Evolutionary conservation across 2,888 invertebrate genomes (phyloP).

Genomic region (Scelioninae gen. 2): DNA sequence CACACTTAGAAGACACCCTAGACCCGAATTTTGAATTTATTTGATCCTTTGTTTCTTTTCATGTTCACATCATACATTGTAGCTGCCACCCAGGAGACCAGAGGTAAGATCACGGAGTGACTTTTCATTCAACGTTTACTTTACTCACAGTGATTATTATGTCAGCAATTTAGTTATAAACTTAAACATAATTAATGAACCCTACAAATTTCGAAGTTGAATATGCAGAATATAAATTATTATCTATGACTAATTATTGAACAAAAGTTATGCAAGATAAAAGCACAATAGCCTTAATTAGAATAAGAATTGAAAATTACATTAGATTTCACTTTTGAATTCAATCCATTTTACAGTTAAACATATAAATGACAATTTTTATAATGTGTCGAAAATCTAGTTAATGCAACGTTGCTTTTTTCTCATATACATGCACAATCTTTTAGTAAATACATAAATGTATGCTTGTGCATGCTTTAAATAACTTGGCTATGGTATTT

Average conservation of each 20-base stretch:
- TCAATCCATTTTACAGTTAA: neutral
- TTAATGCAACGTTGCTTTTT: neutral
- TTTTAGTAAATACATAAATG: conserved; percentile 41
- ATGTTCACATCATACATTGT: conserved; percentile 77
- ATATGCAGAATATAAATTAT: neutral
- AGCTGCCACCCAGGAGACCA: conserved; percentile 92
- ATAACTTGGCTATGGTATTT: conserved; percentile 39
- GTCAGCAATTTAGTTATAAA: neutral
- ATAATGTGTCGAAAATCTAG: too few species aligned
- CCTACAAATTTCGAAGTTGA: conserved; percentile 1
- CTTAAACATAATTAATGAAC: neutral
- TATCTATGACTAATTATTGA: neutral
- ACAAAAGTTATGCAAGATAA: neutral
- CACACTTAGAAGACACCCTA: conserved; percentile 56
- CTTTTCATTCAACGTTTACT: conserved; percentile 10
- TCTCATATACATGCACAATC: conserved; percentile 38
- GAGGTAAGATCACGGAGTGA: conserved; percentile 82
- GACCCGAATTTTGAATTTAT: conserved; percentile 71
- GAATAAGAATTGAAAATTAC: neutral
- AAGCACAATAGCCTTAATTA: neutral
- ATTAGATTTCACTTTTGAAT: too few species aligned
- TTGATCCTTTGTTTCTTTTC: conserved; percentile 78
- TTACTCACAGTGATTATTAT: conserved; percentile 13
- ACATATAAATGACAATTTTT: neutral
- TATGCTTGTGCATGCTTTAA: conserved; percentile 51